Conservation (phyloP, 2,113 vertebrate species). For the Nymphicus hollandicus region DNA sequence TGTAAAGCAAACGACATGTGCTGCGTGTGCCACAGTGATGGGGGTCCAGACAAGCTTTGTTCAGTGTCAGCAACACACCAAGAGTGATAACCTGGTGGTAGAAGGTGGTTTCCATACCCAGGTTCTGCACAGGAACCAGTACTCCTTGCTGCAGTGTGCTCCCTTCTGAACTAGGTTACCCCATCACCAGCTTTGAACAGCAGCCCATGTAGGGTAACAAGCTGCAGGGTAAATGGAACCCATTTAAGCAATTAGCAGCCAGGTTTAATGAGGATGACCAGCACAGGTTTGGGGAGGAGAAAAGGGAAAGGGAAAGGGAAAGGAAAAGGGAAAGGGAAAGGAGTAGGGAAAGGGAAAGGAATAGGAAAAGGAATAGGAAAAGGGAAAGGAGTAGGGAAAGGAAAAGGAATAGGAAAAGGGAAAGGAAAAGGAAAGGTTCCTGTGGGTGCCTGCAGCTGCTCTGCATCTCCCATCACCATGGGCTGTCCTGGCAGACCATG, state of each 20-base stretch:
- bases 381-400: no score
- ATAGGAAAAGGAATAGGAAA: no score
- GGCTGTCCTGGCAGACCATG: neutral
- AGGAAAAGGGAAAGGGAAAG: no score
- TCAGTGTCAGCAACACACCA: neutral
- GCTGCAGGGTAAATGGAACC: neutral
- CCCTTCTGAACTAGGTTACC: neutral
- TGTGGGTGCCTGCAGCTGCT: neutral
- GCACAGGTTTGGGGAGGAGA: neutral
- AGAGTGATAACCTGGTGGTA: fast-evolving
- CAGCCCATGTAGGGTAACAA: neutral
- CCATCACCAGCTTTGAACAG: neutral
- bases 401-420: no score
- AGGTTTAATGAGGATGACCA: neutral
- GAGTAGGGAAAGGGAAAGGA: no score
- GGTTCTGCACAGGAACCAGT: neutral
- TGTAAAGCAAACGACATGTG: neutral
- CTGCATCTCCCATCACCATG: fast-evolving
- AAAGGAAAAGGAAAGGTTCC: neutral
- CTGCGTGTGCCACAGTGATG: neutral
- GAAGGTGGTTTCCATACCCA: neutral
- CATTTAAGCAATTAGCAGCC: neutral
- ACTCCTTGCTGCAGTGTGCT: fast-evolving
- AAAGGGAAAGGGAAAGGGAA: no score
- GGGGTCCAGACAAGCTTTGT: neutral